A percentile compares a stretch with the other conserved stretches of the same genome.
These are phyloP conservation scores for Bellardia bayeri DNA, from an alignment of 2,888 invertebrate species.

Conservation along the genomic window DNA sequence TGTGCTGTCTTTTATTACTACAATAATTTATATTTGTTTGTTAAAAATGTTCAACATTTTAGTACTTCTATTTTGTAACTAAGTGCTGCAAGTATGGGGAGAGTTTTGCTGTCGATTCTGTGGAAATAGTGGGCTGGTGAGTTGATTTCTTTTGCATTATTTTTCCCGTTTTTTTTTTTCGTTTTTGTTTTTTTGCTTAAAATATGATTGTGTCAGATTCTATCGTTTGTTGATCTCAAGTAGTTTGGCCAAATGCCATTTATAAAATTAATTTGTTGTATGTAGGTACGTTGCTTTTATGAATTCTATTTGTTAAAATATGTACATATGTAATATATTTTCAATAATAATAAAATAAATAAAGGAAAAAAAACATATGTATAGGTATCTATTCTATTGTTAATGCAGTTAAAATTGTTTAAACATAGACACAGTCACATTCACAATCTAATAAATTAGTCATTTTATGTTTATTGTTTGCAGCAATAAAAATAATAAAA, in stretches of 20 bases:
- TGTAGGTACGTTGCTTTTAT: constrained; percentile 42
- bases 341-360: constrained; percentile 35
- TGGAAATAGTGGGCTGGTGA: constrained; percentile 37
- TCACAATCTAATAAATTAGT: constrained; percentile 70
- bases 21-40: constrained; percentile 13
- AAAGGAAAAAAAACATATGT: not conserved
- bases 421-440: constrained; percentile 29
- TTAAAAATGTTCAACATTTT: not conserved
- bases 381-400: not conserved
- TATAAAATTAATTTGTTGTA: constrained; percentile 65
- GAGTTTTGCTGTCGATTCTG: not conserved
- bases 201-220: constrained; percentile 27
- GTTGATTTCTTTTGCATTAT: constrained; percentile 33
- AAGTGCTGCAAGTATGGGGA: not conserved
- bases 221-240: constrained; percentile 72
- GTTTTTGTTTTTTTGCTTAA: not conserved
- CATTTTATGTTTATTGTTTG: constrained; percentile 71
- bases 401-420: constrained; percentile 46
- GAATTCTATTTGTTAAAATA: constrained; percentile 42
- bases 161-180: constrained; percentile 22
- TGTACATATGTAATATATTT: constrained; percentile 21
- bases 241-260: constrained; percentile 69
- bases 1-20: constrained; percentile 40
- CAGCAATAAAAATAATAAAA: constrained; percentile 53
- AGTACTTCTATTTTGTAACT: not conserved